These are phyloP conservation scores for Hephaestus fuliginosus DNA, from an alignment of 2,797 vertebrate genomes.

Conservation along the genomic window DNA sequence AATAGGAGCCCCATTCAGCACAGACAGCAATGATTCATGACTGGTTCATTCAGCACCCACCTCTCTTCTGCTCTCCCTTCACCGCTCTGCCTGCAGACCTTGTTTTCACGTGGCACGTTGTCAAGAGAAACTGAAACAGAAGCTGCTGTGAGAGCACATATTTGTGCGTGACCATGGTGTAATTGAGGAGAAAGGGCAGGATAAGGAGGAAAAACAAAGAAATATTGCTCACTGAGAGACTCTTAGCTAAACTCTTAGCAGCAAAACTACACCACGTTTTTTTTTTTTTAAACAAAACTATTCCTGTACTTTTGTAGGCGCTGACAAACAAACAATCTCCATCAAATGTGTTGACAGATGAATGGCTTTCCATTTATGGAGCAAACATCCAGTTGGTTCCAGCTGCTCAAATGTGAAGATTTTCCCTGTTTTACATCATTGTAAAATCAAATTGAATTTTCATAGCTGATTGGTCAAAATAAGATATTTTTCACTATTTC, in stretches of 20 bases:
- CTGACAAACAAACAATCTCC: neutral
- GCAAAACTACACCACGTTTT: neutral
- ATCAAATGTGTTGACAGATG: neutral
- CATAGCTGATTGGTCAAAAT: neutral
- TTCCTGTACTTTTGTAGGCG: neutral
- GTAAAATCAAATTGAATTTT: neutral
- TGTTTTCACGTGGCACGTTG: slow-evolving; percentile 44
- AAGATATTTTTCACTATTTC: neutral
- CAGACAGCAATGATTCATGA: slow-evolving; percentile 50
- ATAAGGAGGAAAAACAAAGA: neutral
- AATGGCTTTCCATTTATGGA: neutral
- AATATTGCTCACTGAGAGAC: neutral
- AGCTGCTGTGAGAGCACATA: slow-evolving; percentile 47
- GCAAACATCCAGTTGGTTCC: neutral
- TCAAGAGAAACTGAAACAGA: slow-evolving; percentile 50
- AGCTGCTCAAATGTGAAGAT: neutral
- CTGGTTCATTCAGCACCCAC: slow-evolving; percentile 42
- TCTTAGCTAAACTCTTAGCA: no score
- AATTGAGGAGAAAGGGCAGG: slow-evolving; percentile 8
- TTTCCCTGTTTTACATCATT: neutral
- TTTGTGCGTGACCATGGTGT: slow-evolving; percentile 33
- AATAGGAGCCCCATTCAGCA: slow-evolving; percentile 65
- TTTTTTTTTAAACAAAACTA: neutral
- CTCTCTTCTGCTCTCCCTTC: slow-evolving; percentile 22
- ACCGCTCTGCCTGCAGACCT: slow-evolving; percentile 19